phyloP scores from a whole-genome alignment of 2,113 vertebrate species.

The Serinus canaria region DNA sequence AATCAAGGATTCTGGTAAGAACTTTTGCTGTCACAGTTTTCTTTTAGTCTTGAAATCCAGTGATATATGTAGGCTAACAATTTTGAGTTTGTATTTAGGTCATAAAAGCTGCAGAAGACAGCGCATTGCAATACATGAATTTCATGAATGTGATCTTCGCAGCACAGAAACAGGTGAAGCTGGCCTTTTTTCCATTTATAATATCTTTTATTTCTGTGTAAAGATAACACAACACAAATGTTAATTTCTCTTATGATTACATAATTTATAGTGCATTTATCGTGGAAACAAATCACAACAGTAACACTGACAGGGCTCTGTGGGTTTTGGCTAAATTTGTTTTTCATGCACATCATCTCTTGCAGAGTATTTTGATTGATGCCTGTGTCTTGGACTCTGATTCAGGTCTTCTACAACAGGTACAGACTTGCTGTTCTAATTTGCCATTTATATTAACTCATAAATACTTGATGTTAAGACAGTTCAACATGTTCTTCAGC shows the following conservation, averaged over 20 bases:
- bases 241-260: not conserved
- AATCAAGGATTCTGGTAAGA: conserved; percentile 94
- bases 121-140: conserved; percentile 94
- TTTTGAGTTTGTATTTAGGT: conserved; percentile 74
- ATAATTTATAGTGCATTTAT: not conserved
- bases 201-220: not conserved
- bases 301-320: not conserved
- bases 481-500: not conserved
- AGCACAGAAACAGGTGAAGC: conserved; percentile 91
- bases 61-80: not conserved
- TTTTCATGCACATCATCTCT: not conserved
- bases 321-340: not conserved
- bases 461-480: not conserved
- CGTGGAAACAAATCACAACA: not conserved
- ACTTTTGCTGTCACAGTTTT: not conserved
- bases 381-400: conserved; percentile 93
- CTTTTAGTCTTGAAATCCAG: not conserved
- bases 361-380: conserved; percentile 91
- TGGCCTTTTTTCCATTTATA: not conserved
- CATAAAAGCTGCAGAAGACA: conserved; percentile 94
- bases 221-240: not conserved
- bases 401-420: conserved; percentile 96
- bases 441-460: not conserved
- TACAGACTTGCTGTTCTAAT: conserved; percentile 27
- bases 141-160: conserved; percentile 99